Evolutionary conservation across 2,888 invertebrate species (phyloP), one percentile per base, ranked within the genome.

Genomic region (Cheilosia vulpina): DNA sequence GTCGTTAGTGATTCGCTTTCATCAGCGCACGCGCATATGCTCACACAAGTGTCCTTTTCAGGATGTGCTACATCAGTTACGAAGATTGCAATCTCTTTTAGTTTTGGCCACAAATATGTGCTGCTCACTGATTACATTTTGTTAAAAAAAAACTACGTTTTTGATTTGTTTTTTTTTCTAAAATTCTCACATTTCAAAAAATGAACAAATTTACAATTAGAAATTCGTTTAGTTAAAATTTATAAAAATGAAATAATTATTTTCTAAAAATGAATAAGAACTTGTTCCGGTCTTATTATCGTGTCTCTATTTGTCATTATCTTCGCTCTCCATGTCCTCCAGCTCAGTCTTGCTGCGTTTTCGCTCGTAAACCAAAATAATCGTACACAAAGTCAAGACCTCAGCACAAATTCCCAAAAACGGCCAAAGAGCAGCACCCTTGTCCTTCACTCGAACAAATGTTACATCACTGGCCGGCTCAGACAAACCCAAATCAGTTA

Each of bases 331-430:
- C 88, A 96, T 97, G 93, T 98, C 98, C 89, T 98, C 98, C 90
- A 97, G 94, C 93, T 98, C 97, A 89, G 96, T 95, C 94, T 98
- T 98, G 94, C 97, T 97, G 92, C 98, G 96, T 92, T 97, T 96
- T 94, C 97, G 97, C 94, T 99, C 99, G 93, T 98, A 99, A 89
- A 98, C 95, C 90, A 98, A 96, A 92, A 99, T 99, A 93, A 99
- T 96, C 91, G 96, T 95, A 93, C 98, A 98, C 88, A 99, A 95
- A 89, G 98, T 94, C 89, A 98, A 94, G 89, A 99, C 98, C 94
- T 99, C 99, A 88, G 96, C 97, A 92, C 97, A 97, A 92, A 99
- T 99, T 89, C 98, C 98, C 90, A 99, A 94, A 95, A 99, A 99
- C 89, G 99, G 99, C 98, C 98, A 99, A 89, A 99, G 93, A 89